Percentiles rank a stretch among this genome's conserved stretches.
These are phyloP conservation scores for Achroia grisella DNA, from an alignment of 1,140 invertebrate genomes.

Conservation along the genomic window DNA sequence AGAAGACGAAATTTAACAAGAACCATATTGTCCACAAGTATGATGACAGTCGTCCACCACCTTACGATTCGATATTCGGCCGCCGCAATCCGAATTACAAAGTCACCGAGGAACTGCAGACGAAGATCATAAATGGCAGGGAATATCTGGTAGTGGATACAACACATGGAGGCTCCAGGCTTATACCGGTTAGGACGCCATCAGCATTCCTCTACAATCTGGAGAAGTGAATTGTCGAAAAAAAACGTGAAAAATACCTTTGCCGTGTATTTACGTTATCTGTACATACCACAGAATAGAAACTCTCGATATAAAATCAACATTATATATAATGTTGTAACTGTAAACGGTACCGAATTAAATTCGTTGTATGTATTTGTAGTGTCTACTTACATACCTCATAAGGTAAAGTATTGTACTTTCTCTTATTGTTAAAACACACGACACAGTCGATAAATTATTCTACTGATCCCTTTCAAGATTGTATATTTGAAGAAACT, in stretches of 20 bases:
- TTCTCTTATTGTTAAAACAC: too few relatives aligned
- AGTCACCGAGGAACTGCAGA: slow-evolving; percentile 62
- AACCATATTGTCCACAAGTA: slow-evolving; percentile 6
- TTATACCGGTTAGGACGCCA: slow-evolving; percentile 81
- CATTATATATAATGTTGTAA: too few relatives aligned
- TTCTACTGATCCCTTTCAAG: too few relatives aligned
- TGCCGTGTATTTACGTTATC: too few relatives aligned
- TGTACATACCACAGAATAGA: too few relatives aligned
- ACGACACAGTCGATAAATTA: too few relatives aligned
- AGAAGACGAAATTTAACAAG: slow-evolving; percentile 12
- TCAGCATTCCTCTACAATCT: slow-evolving; percentile 81
- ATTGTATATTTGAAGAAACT: too few relatives aligned
- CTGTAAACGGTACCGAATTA: too few relatives aligned
- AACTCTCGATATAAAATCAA: too few relatives aligned
- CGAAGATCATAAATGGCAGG: slow-evolving; percentile 80
- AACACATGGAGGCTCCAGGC: slow-evolving; percentile 74
- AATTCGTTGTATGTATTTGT: too few relatives aligned
- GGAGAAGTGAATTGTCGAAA: slow-evolving; percentile 1
- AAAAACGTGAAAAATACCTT: background rate
- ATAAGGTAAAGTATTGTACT: too few relatives aligned
- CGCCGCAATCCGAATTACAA: slow-evolving; percentile 47
- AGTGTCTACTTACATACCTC: too few relatives aligned
- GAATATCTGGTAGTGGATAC: slow-evolving; percentile 81
- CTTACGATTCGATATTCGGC: slow-evolving; percentile 73
- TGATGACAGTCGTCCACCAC: slow-evolving; percentile 68